phyloP scores from a whole-genome alignment of 2,888 invertebrate species.

The Cerastis rubricosa region DNA sequence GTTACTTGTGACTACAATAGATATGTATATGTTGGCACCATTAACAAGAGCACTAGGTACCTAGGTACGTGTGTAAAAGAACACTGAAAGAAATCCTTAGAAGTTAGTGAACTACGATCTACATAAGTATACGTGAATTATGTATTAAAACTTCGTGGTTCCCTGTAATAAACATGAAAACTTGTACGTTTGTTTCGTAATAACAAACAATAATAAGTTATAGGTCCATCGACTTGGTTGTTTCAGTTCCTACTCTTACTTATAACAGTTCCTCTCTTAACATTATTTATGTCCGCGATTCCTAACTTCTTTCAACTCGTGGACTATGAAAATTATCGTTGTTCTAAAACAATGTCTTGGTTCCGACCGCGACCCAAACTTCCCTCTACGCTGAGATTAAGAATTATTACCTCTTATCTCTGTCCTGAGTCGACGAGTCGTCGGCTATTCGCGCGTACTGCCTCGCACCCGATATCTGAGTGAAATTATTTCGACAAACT shows the following conservation, averaged over 20 bases:
- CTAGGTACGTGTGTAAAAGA: background rate
- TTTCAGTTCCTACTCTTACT: conserved; percentile 41
- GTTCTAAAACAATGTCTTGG: conserved; percentile 79
- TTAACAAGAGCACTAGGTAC: background rate
- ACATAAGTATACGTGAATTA: conserved; percentile 29
- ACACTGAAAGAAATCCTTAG: background rate
- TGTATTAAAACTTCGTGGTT: conserved; percentile 39
- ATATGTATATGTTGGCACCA: background rate
- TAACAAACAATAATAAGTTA: conserved; percentile 61
- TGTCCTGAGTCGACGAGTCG: conserved; percentile 84
- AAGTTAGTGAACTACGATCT: conserved; percentile 5
- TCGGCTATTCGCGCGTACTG: conserved; percentile 82
- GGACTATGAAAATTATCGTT: conserved; percentile 78
- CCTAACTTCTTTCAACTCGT: conserved; percentile 74
- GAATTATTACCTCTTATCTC: conserved; percentile 88
- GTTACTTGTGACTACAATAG: background rate
- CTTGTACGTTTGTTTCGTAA: conserved; percentile 50
- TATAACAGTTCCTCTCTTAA: conserved; percentile 58
- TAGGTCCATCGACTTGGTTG: conserved; percentile 60
- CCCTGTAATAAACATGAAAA: conserved; percentile 57
- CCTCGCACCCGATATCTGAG: conserved; percentile 82
- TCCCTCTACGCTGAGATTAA: conserved; percentile 80
- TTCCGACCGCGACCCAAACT: conserved; percentile 72
- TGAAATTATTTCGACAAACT: conserved; percentile 88
- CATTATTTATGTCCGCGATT: conserved; percentile 67